Base-by-base conservation (phyloP, 2,797 vertebrate genomes). In the Neosilurus hyrtlii region DNA sequence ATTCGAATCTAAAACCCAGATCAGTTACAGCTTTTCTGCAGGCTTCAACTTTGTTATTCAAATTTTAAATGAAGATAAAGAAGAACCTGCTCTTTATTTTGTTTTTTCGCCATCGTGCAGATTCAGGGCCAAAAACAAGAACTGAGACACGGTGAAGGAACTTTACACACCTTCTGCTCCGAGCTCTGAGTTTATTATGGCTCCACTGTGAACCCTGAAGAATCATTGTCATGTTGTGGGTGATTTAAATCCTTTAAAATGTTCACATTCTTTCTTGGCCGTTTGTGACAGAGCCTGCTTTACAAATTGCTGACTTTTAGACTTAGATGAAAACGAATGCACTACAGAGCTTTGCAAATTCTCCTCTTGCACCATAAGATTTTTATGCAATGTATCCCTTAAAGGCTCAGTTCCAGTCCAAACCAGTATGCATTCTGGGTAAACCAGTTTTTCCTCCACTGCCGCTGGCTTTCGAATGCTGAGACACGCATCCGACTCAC, bases 401-500 rank as follows among this genome's bases (percentile, higher is more conserved):
- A 15, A 61, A 78, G 84, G 82, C 62, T 72, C 56, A 56, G 49
- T 81, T 87, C 84, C 70, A 83, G 87, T 86, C 70, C 30, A 81
- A 85, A 80, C 84, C 81, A 85, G 88, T 63, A 71, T 76, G 72
- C 16, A 63, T 81, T 82, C 86, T 87, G 81, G 86, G 83, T 79
- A 72, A 88, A 88, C 88, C 86, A 84, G 88, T 88, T 88, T 83
- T 79, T 85, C n/a, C 82, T 71, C 56, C 1, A 73, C 14, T 14
- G 75, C 74, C 68, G 16, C 67, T 51, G 76, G 75, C 75, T 79
- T 51, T 37, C 14, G 24, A 16, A 26, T 51, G 43, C 30, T 62
- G 9, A 66, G 72, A 86, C 81, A 86, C 81, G 80, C 84, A 71
- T 82, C 30, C 54, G 51, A 74, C 77, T 84, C 59, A 63, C 37